Evolutionary conservation across 2,888 invertebrate species (phyloP), one percentile per base, ranked within the genome.

Genomic region (Melangyna quadrimaculata): DNA sequence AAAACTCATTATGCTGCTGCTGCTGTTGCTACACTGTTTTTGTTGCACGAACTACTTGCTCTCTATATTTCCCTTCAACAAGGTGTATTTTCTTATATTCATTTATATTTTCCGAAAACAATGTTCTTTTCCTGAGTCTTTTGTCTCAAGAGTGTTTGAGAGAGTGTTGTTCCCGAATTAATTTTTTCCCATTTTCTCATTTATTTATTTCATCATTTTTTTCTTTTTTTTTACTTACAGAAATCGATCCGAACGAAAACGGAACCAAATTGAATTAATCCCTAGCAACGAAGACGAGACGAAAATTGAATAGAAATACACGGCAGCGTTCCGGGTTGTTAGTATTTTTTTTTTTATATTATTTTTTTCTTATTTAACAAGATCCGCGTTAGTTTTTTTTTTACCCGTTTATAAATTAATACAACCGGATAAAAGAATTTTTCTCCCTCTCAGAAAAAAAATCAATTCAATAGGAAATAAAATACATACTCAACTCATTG

Each of bases 201-300:
- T 67, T 22, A 45, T 37, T 69, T n/a, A n/a, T n/a, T n/a, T n/a
- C n/a, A n/a, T n/a, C n/a, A n/a, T 29, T 27, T 37, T 63, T 61
- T 40, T 65, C 7, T 37, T 24, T 45, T 73, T 67, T 70, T 10
- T 81, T 63, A n/a, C 2, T 86, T 86, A 14, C 82, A 87, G 87
- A 87, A 74, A 82, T 74, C 87, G 73, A 81, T 82, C 73, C 87
- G 87, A 87, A 87, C 87, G 70, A 84, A 84, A 84, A 79, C 84
- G 80, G 75, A 84, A 84, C 67, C 37, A 71, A 79, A 84, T 75
- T 84, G 71, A 75, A 84, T 45, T 67, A 65, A 77, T 35, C 67
- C 48, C 69, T 73, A 59, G 61, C 19, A 45, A 63, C 29, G 65
- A 59, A 59, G 35, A 65, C 65, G 45, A 65, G 40, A 71, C 79